Conservation (phyloP, 1,140 invertebrate species). For the Saxidomus purpurata region DNA sequence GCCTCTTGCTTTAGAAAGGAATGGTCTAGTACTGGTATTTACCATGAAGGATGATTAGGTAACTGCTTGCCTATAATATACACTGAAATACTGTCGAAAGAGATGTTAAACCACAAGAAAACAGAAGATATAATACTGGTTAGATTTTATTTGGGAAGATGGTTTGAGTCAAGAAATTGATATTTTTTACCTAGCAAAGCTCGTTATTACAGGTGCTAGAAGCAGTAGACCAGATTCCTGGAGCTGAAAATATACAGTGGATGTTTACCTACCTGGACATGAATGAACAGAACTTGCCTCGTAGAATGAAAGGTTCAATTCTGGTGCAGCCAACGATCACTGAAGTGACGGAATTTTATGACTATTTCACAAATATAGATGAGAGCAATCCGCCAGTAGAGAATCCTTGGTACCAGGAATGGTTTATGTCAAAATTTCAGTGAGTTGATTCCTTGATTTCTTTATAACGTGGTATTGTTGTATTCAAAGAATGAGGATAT, state of each 20-base stretch:
- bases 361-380: conserved; percentile 80
- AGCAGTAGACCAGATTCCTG: conserved; percentile 55
- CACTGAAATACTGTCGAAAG: too few species aligned
- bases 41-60: too few species aligned
- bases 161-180: too few species aligned
- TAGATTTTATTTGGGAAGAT: too few species aligned
- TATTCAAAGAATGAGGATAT: too few species aligned
- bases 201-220: conserved; percentile 41
- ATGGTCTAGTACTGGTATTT: too few species aligned
- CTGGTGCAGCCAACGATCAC: conserved; percentile 72
- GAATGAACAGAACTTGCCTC: conserved; percentile 66
- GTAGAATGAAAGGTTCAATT: conserved; percentile 75
- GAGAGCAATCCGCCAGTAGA: conserved; percentile 73
- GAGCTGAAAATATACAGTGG: conserved; percentile 76
- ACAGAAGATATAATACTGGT: too few species aligned
- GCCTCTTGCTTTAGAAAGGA: too few species aligned
- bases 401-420: conserved; percentile 86
- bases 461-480: too few species aligned
- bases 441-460: conserved; percentile 40
- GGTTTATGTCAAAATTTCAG: conserved; percentile 81
- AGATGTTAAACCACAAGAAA: too few species aligned
- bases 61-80: too few species aligned
- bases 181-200: too few species aligned
- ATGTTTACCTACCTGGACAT: conserved; percentile 74
- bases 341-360: conserved; percentile 75